Evolutionary conservation across 2,113 vertebrate species (phyloP).

Genomic region (Alouatta palliata): DNA sequence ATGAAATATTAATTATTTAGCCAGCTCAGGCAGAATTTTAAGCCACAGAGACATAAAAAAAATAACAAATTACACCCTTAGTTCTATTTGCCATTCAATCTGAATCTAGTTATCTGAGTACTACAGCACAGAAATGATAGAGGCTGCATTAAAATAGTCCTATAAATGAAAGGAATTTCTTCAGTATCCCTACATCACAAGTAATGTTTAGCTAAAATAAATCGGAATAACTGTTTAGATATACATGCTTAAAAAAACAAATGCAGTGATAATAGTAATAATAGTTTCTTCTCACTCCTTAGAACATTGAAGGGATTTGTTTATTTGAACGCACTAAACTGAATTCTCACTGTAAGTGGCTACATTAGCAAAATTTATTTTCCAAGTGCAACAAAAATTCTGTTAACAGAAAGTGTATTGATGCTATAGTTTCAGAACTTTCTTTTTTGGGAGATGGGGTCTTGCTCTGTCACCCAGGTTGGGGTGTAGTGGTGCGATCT

Average conservation of each 20-base stretch:
- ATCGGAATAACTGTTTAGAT: neutral
- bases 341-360: neutral
- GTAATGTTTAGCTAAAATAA: neutral
- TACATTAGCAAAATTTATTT: neutral
- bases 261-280: neutral
- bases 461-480: too few relatives aligned
- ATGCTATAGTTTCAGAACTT: neutral
- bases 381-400: neutral
- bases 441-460: too few relatives aligned
- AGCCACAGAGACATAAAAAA: neutral
- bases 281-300: neutral
- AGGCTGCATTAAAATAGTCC: neutral
- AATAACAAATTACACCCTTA: neutral
- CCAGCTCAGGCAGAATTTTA: slow-evolving; percentile 6
- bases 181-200: neutral
- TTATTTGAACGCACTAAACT: neutral
- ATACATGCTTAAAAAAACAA: neutral
- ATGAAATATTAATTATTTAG: neutral
- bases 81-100: neutral
- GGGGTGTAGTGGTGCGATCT: too few relatives aligned
- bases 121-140: neutral
- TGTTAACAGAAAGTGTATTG: neutral
- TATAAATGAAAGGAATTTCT: neutral
- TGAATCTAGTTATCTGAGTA: neutral
- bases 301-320: neutral